Evolutionary conservation across 2,888 invertebrate genomes (phyloP), one percentile per base, ranked within the genome.

Genomic region (Drosophila quasianomalipes): DNA sequence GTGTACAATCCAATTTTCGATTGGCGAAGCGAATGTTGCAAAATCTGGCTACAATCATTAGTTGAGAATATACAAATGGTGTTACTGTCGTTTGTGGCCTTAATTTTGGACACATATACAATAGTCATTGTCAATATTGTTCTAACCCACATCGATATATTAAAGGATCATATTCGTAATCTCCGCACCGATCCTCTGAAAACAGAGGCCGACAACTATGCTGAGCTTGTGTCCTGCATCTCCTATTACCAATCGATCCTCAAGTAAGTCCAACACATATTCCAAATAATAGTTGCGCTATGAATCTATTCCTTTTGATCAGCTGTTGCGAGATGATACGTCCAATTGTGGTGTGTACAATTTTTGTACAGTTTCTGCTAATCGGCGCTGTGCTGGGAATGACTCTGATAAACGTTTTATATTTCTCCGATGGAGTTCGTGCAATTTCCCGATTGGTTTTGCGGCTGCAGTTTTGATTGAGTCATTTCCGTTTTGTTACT

Each of bases 401-500:
- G 6, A 63, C 74, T 2, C 30, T 78, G 10, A 54, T 84, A n/a
- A 82, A 80, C 7, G 58, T 70, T 0, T 52, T 74, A 19, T 78
- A 74, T 44, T 85, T 74, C 16, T 51, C 82, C 4, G 64, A 37
- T 12, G 35, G 79, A 16, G 63, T 71, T 41, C 62, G 39, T 4
- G 75, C 70, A 0, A 35, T 90, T 5, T 74, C 86, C 83, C 90
- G 2, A 41, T 76, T 16, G 9, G 79, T 0, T 88, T 77, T 28
- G 53, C 72, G 0, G 30, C 49, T 0, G 61, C 72, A 1, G 33
- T 82, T 0, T 26, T 79, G 7, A 3, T 78, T 16, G 69, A 86
- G 47, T 80, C 85, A 0, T 88, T 86, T 55, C 90, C 86, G 10
- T 88, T 86, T 10, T 90, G 90, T 52, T 88, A 83, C 10, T 44